Base-by-base conservation (phyloP, 1,140 invertebrate species). In the Ylistrum balloti region DNA sequence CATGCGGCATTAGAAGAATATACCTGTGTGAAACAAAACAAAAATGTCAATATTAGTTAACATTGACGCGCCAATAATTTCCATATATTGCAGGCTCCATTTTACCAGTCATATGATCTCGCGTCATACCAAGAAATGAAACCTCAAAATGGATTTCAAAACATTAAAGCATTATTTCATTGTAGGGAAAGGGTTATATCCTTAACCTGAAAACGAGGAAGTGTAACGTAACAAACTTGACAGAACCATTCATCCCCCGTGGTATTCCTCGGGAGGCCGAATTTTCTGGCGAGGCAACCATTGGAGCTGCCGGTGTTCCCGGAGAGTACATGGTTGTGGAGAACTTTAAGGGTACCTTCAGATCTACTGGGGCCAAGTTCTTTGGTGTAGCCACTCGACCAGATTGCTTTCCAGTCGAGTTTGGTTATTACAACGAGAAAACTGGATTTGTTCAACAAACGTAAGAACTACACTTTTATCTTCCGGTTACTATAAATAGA, bases 301-400 rank as follows among this genome's bases (percentile, higher is more conserved):
- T 95, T n/a, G 94, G 94, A 10, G 92, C 94, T 56, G 91, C 92
- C 87, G 92, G 92, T 88, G 89, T 92, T 33, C 90, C 91, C n/a
- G 91, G 92, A 33, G 91, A 93, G 74, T 90, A 89, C 85, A 56
- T 91, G 41, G 90, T 88, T 33, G 87, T 91, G 33, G 89, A 89
- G 33, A 45, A 38, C 33, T 93, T 93, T 88, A 87, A 90, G 33
- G 91, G 90, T 20, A 90, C 48, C 17, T 33, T 38, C 20, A 56
- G 33, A 20, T 41, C 34, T 22, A 22, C 15, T 28, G 85, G 86
- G 7, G 9, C 28, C 11, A 87, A 28, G 48, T 86, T 56, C 22
- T 86, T 48, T 56, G 89, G 85, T n/a, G 28, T 38, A 28, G 38
- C 86, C 17, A 87, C 89, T 13, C 22, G n/a, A 22, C 56, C 56